These are phyloP conservation scores for Carettochelys insculpta DNA, from an alignment of 2,113 vertebrate species.

Conservation along the genomic window DNA sequence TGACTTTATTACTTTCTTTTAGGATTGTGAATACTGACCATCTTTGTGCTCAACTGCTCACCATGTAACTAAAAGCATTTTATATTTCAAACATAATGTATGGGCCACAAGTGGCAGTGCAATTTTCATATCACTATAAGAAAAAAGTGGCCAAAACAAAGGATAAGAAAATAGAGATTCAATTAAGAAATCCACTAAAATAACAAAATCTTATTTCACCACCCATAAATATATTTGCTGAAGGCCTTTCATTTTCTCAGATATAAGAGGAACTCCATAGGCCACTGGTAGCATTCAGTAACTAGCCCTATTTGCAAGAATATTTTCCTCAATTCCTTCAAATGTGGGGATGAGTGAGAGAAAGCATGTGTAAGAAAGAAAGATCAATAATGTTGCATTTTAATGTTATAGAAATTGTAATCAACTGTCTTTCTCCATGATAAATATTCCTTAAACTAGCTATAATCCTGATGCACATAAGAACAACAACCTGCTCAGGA, in stretches of 20 bases:
- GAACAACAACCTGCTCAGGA: constrained; percentile 33
- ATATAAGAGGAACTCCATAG: not conserved
- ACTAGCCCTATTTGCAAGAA: not conserved
- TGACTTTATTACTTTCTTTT: not conserved
- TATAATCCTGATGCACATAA: not conserved
- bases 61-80: not conserved
- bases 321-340: not conserved
- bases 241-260: not conserved
- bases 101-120: not conserved
- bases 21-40: not conserved
- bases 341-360: not conserved
- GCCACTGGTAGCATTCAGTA: not conserved
- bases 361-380: not conserved
- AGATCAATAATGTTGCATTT: not conserved
- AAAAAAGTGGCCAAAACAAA: not conserved
- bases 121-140: constrained; percentile 8
- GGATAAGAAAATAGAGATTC: constrained; percentile 3
- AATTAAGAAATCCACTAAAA: not conserved
- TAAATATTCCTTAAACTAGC: not conserved
- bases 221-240: not conserved
- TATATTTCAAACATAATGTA: constrained; percentile 22
- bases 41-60: not conserved
- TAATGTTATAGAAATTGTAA: not conserved
- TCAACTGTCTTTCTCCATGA: not conserved
- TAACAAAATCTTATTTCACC: not conserved